A percentile compares a stretch with the other conserved stretches of the same genome.
These are phyloP conservation scores for Tylochromis polylepis DNA, from an alignment of 2,113 vertebrate species.

Conservation along the genomic window DNA sequence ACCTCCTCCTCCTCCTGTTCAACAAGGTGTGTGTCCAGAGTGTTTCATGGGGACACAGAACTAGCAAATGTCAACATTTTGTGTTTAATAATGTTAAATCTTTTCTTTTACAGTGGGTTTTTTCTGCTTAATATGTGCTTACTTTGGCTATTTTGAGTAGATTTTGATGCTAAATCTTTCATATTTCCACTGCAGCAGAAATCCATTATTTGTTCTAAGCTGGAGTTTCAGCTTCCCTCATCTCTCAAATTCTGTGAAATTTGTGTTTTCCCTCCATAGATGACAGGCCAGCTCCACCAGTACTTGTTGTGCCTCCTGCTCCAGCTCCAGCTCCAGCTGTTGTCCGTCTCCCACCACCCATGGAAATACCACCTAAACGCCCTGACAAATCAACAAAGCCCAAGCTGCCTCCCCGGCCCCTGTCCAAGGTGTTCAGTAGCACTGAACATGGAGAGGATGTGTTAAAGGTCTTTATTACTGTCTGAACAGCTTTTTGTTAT, in stretches of 20 bases:
- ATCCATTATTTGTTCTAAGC: not conserved
- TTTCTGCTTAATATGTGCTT: not conserved
- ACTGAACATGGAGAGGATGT: conserved; percentile 61
- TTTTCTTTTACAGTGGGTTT: not conserved
- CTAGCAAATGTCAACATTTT: not conserved
- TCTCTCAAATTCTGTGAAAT: not conserved
- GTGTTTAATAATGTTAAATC: not conserved
- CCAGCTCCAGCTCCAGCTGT: not conserved
- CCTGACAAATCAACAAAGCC: conserved; percentile 56
- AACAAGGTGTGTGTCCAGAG: conserved; percentile 26
- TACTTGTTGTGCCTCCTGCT: not conserved
- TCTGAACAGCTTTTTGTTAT: not conserved
- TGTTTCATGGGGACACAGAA: not conserved
- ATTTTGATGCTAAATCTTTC: not conserved
- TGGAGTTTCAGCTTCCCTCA: not conserved
- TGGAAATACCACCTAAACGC: conserved; percentile 31
- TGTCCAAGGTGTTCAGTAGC: conserved; percentile 68
- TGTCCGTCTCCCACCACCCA: not conserved
- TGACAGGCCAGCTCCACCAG: conserved; percentile 12
- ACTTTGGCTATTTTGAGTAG: not conserved
- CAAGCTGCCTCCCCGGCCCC: conserved; percentile 58
- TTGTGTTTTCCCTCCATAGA: not conserved
- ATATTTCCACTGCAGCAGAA: not conserved
- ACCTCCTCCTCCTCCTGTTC: conserved; percentile 20
- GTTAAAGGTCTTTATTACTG: conserved; percentile 41